These are phyloP conservation scores for Eilema caniola DNA, from an alignment of 2,888 invertebrate species.

Conservation along the genomic window DNA sequence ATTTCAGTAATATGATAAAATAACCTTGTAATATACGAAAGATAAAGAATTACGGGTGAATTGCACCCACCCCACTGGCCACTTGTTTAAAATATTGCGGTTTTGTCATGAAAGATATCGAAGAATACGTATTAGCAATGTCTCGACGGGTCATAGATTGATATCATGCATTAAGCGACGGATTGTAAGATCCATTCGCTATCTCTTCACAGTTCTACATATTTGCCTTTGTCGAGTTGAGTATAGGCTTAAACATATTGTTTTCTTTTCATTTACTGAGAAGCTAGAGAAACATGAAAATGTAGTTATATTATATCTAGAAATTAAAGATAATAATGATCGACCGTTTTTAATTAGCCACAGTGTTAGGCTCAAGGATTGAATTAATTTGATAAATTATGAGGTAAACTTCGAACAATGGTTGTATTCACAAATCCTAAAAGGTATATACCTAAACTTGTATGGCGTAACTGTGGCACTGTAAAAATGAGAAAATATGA, in stretches of 20 bases:
- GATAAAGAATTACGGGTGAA: no score
- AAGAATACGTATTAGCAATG: conserved; percentile 25
- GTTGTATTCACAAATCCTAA: no score
- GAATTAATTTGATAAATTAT: not conserved
- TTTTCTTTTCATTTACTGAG: conserved; percentile 29
- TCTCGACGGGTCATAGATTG: conserved; percentile 33
- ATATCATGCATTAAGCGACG: conserved; percentile 35
- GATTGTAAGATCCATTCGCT: conserved; percentile 20
- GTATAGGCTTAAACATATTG: conserved; percentile 5
- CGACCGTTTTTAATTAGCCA: not conserved
- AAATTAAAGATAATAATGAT: conserved; percentile 1
- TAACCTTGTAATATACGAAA: no score
- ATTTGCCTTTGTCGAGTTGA: conserved; percentile 29
- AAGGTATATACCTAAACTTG: no score
- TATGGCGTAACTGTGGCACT: no score
- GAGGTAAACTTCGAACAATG: not conserved
- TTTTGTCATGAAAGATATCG: conserved; percentile 21
- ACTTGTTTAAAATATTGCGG: conserved; percentile 33
- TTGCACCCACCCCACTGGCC: no score
- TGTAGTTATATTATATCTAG: not conserved
- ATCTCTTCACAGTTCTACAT: conserved; percentile 23
- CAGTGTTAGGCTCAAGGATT: not conserved
- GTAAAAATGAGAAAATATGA: no score
- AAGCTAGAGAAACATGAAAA: conserved; percentile 5
- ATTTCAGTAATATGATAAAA: no score